Conservation (phyloP, 2,888 invertebrate species). For the Trachelus tabidus region DNA sequence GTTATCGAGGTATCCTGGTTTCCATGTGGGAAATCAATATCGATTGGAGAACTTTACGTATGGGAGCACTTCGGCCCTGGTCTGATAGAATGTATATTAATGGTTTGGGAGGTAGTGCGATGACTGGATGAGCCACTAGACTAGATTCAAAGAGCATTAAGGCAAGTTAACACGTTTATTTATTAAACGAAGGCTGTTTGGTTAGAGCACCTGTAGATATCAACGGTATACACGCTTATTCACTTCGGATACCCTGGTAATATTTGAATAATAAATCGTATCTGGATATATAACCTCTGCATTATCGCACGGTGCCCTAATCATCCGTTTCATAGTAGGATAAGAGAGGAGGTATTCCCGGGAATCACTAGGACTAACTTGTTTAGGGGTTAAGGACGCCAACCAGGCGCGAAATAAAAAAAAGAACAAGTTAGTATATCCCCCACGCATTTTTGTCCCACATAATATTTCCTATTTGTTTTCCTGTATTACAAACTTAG, state of each 20-base stretch:
- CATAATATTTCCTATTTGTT: background rate
- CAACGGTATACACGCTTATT: background rate
- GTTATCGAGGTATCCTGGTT: background rate
- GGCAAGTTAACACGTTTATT: background rate
- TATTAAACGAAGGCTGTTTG: background rate
- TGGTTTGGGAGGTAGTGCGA: background rate
- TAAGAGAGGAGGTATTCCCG: background rate
- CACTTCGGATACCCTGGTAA: background rate
- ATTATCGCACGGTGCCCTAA: background rate
- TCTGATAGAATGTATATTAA: background rate
- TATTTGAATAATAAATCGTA: background rate
- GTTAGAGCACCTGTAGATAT: background rate
- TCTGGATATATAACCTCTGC: too few relatives aligned
- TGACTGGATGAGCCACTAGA: background rate
- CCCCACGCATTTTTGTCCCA: background rate
- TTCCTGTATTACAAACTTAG: background rate
- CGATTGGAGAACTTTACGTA: background rate
- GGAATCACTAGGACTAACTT: background rate
- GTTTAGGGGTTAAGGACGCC: background rate
- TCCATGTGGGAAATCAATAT: background rate
- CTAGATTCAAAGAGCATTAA: background rate
- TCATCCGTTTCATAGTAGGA: background rate
- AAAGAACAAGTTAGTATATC: background rate
- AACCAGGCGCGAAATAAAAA: background rate
- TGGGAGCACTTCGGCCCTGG: background rate